Percentiles rank a stretch among this genome's conserved stretches.
These are phyloP conservation scores for Drosophila sp. DNA, from an alignment of 1,140 invertebrate species.

Conservation along the genomic window DNA sequence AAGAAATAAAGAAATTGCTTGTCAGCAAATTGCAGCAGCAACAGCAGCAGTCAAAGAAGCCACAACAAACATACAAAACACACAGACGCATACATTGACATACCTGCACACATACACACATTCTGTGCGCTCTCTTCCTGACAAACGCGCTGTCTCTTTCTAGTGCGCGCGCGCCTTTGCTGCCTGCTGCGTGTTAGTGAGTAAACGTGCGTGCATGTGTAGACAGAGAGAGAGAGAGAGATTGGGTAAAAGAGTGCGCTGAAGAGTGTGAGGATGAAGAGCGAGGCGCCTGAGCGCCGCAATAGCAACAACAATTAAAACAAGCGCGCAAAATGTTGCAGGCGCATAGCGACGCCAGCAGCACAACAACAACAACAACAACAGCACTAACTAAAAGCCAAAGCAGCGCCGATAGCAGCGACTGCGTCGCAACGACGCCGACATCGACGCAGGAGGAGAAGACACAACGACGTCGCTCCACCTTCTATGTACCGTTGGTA, in stretches of 20 bases:
- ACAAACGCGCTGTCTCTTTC: constrained; percentile 33
- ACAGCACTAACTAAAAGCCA: constrained; percentile 37
- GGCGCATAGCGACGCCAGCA: constrained; percentile 62
- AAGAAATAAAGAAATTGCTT: constrained; percentile 55
- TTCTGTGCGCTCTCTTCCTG: constrained; percentile 12
- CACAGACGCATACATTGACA: constrained; percentile 6
- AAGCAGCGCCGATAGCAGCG: constrained; percentile 60
- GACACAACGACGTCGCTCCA: constrained; percentile 85
- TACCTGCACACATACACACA: constrained; percentile 27
- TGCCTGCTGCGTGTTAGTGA: not conserved
- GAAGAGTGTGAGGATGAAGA: constrained; percentile 39
- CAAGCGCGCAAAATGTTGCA: constrained; percentile 74
- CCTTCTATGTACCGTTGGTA: constrained; percentile 87
- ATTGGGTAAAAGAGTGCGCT: constrained; percentile 13
- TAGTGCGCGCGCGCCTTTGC: constrained; percentile 27
- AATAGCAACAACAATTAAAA: constrained; percentile 45
- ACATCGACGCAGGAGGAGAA: constrained; percentile 73
- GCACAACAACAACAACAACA: constrained; percentile 56
- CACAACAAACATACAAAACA: constrained; percentile 53
- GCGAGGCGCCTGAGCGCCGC: constrained; percentile 45
- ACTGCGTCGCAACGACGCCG: constrained; percentile 39
- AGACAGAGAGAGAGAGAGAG: constrained; percentile 6
- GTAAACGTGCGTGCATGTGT: constrained; percentile 28
- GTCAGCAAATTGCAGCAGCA: constrained; percentile 57
- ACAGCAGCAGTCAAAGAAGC: constrained; percentile 47